Evolutionary conservation across 2,888 invertebrate genomes (phyloP), one percentile per base, ranked within the genome.

Genomic region (Drepana falcataria): DNA sequence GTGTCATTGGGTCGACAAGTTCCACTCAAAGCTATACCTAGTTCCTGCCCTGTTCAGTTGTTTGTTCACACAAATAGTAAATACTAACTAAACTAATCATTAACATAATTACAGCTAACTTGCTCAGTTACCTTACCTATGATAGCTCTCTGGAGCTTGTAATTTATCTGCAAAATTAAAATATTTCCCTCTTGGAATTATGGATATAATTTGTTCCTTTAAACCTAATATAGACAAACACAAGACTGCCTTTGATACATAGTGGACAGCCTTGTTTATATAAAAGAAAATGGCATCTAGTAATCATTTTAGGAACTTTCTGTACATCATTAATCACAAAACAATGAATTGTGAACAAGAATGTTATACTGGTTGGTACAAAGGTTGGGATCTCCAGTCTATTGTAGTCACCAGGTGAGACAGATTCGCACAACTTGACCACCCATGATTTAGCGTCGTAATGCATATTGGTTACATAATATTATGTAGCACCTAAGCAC

Each of bases 271-370:
- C 71, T 75, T 73, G 73, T 59, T 63, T 70, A 64, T 53, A 68
- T 41, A 40, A 69, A 69, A 21, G 21, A 21, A 70, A 71, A 88
- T 87, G 89, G 88, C 88, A 87, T 83, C 83, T 83, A 81, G 60
- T 77, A 77, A 73, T 80, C 81, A 81, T 79, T 77, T 79, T 87
- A 89, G 89, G 89, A 89, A 89, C 89, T 87, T 83, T 86, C 72
- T 80, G 79, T 81, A 69, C 70, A 69, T 64, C 67, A 73, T 64
- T 81, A 81, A 83, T 83, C 79, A 83, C 77, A 77, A 77, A 74
- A 61, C 58, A 64, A 59, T 59, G 63, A 51, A 64, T 63, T 60
- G 61, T 55, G 63, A 65, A 63, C 59, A 64, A 61, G 57, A 55
- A 54, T 54, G 53, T 34, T 51, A 35, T 21, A 49, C 52, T 51